A percentile compares a stretch with the other conserved stretches of the same genome.
phyloP scores from a whole-genome alignment of 2,888 invertebrate species.

The Amiota minor region DNA sequence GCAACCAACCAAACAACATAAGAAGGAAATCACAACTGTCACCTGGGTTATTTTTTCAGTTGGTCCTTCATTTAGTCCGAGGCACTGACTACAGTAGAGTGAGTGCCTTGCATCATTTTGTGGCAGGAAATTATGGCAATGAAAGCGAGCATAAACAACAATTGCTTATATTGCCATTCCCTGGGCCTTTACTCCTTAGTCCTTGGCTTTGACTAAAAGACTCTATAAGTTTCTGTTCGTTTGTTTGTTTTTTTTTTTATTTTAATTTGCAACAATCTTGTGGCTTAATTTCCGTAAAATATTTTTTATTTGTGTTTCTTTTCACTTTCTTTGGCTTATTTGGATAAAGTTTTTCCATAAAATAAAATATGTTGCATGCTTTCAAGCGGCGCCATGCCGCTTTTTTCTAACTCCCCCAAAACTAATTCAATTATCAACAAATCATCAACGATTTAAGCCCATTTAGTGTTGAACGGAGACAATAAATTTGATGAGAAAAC shows the following conservation, averaged over 20 bases:
- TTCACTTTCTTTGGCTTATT: no score
- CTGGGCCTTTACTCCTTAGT: no score
- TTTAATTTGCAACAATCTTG: conserved; percentile 42
- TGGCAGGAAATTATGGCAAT: conserved; percentile 64
- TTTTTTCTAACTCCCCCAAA: no score
- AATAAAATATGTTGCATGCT: conserved; percentile 24
- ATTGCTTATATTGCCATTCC: not conserved
- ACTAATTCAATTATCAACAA: conserved; percentile 57
- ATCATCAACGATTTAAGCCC: conserved; percentile 57
- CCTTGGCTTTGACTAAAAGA: not conserved
- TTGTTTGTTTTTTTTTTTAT: conserved; percentile 15
- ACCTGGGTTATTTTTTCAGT: conserved; percentile 41
- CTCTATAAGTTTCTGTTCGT: not conserved
- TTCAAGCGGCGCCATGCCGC: not conserved
- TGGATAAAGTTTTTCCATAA: conserved; percentile 1
- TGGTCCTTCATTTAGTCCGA: not conserved
- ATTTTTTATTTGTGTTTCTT: conserved; percentile 19
- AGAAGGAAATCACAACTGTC: conserved; percentile 62
- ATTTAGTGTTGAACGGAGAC: not conserved
- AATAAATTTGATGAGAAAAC: no score
- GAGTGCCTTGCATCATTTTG: not conserved
- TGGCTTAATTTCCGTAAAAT: conserved; percentile 60
- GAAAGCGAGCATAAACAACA: conserved; percentile 50
- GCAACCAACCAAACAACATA: not conserved
- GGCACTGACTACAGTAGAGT: no score